These are phyloP conservation scores for Wiebesia pumilae DNA, from an alignment of 1,140 invertebrate genomes.

Conservation along the genomic window DNA sequence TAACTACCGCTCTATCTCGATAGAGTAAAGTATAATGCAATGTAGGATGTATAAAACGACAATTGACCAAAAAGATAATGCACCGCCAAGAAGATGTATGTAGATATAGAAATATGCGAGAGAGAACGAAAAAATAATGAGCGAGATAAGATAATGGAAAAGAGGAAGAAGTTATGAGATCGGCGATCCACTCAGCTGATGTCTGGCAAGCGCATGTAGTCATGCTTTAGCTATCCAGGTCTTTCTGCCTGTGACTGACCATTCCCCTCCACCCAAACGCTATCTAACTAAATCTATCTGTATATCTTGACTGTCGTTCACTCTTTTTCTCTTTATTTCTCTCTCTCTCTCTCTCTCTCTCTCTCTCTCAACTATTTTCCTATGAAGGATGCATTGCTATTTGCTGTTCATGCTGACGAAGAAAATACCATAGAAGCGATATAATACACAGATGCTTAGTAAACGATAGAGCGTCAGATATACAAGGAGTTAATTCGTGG, in stretches of 20 bases:
- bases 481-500: too few species aligned
- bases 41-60: constrained; percentile 34
- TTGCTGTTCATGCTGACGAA: too few species aligned
- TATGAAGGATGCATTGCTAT: too few species aligned
- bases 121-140: constrained; percentile 53
- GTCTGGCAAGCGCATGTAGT: constrained; percentile 28
- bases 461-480: too few species aligned
- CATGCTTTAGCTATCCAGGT: constrained; percentile 63
- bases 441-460: too few species aligned
- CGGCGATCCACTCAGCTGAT: constrained; percentile 65
- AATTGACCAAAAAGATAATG: constrained; percentile 50
- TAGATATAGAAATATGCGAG: constrained; percentile 41
- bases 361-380: too few species aligned
- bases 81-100: constrained; percentile 23
- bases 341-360: background rate
- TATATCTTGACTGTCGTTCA: background rate
- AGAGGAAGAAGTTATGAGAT: constrained; percentile 67
- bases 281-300: background rate
- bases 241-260: background rate
- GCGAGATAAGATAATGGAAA: too few species aligned
- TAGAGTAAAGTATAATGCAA: background rate
- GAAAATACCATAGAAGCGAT: too few species aligned
- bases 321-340: background rate
- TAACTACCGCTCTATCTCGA: background rate
- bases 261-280: background rate